Conservation (phyloP, 2,888 invertebrate species). For the Creontiades dilutus region DNA sequence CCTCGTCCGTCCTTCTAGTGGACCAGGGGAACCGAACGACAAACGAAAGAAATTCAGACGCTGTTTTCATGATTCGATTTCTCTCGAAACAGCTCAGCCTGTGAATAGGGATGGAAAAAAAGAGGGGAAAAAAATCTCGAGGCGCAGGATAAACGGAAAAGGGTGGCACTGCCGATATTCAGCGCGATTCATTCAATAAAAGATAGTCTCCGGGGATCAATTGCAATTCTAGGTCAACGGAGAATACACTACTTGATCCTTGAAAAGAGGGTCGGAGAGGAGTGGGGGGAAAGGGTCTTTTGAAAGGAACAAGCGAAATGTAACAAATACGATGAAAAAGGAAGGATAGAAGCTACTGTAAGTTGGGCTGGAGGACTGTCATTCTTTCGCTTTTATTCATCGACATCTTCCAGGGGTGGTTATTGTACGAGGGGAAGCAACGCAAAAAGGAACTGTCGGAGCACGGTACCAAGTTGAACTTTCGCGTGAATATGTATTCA, state of each 20-base stretch:
- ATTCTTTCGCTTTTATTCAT: constrained; percentile 33
- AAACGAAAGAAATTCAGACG: constrained; percentile 28
- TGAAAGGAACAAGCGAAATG: constrained; percentile 65
- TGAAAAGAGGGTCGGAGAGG: constrained; percentile 5
- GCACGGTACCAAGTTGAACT: too few relatives aligned
- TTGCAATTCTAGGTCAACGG: constrained; percentile 67
- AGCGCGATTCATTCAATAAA: constrained; percentile 67
- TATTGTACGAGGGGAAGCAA: background rate
- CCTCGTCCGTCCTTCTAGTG: background rate
- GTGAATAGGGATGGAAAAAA: background rate
- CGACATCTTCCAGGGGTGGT: background rate
- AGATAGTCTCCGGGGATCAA: constrained; percentile 66
- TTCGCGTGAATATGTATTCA: too few relatives aligned
- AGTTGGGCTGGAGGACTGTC: background rate
- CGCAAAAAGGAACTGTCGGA: too few relatives aligned
- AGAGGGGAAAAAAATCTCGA: constrained; percentile 9
- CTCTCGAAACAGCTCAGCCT: constrained; percentile 10
- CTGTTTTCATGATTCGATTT: constrained; percentile 64
- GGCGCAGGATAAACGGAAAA: constrained; percentile 45
- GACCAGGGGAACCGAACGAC: background rate
- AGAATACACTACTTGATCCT: constrained; percentile 60
- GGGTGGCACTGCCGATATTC: constrained; percentile 53
- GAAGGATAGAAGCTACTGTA: constrained; percentile 46
- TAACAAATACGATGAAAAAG: constrained; percentile 60
- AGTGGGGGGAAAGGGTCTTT: constrained; percentile 31